Conservation (phyloP, 2,888 invertebrate genomes). For the Acanthosepion esculentum region DNA sequence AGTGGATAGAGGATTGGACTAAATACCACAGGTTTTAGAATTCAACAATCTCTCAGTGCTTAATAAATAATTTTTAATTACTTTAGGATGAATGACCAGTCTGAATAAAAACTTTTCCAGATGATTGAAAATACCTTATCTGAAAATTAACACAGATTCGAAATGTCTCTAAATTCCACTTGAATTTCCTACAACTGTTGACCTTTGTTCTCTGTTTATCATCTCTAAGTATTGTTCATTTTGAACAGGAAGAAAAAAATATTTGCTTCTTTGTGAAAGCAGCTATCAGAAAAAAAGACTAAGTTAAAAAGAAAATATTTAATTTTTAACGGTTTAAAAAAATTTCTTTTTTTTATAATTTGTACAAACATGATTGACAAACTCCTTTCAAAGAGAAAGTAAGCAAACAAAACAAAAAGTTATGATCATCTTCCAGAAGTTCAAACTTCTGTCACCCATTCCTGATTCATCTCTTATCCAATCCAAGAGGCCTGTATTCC, state of each 20-base stretch:
- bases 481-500: neutral
- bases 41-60: neutral
- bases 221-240: too few relatives aligned
- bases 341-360: too few relatives aligned
- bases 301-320: too few relatives aligned
- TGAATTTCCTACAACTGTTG: neutral
- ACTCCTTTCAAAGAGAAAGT: neutral
- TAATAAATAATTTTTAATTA: neutral
- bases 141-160: neutral
- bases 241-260: too few relatives aligned
- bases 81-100: neutral
- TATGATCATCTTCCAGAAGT: neutral
- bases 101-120: neutral
- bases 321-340: too few relatives aligned
- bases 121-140: too few relatives aligned
- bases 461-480: neutral
- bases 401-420: neutral
- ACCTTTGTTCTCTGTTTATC: neutral
- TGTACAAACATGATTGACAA: neutral
- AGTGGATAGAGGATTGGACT: neutral
- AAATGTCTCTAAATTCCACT: neutral
- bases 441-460: neutral
- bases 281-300: too few relatives aligned
- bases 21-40: neutral
- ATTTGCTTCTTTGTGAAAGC: too few relatives aligned